Percentiles rank a stretch among this genome's conserved stretches.
Evolutionary conservation across 2,888 invertebrate genomes (phyloP).

Genomic region (Dendrolimus pini): DNA sequence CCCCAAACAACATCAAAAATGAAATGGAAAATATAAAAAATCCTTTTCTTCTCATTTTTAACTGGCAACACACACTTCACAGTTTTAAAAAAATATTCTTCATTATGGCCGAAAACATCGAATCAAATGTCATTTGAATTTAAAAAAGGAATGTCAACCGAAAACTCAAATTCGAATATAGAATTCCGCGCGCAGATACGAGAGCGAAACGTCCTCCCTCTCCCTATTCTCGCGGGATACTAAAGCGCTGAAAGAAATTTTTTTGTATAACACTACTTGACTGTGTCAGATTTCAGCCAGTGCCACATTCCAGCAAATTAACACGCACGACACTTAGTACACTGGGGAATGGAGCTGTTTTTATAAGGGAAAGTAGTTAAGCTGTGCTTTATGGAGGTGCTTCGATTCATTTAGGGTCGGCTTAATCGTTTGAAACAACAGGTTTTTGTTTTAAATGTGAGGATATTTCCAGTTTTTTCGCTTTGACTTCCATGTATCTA

Average conservation of each 20-base stretch:
- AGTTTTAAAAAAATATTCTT: neutral
- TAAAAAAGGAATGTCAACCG: neutral
- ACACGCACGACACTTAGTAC: neutral
- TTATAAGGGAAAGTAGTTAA: neutral
- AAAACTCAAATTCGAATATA: neutral
- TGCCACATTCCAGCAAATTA: neutral
- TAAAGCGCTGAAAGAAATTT: neutral
- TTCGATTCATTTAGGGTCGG: too few species aligned
- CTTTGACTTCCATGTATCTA: too few species aligned
- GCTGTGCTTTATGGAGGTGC: neutral
- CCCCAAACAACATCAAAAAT: neutral
- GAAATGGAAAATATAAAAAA: neutral
- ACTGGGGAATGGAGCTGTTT: neutral
- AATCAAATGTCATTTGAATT: neutral
- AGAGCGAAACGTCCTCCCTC: neutral
- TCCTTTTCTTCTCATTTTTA: neutral
- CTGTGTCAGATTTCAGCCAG: neutral
- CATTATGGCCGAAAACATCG: too few species aligned
- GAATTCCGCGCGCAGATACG: neutral
- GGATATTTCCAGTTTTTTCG: too few species aligned
- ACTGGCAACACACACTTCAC: neutral
- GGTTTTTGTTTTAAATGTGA: too few species aligned
- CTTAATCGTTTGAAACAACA: too few species aligned
- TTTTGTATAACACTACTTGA: neutral
- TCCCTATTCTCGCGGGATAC: neutral